Evolutionary conservation across 2,113 vertebrate genomes (phyloP), one percentile per base, ranked within the genome.

Genomic region (Daubentonia madagascariensis): DNA sequence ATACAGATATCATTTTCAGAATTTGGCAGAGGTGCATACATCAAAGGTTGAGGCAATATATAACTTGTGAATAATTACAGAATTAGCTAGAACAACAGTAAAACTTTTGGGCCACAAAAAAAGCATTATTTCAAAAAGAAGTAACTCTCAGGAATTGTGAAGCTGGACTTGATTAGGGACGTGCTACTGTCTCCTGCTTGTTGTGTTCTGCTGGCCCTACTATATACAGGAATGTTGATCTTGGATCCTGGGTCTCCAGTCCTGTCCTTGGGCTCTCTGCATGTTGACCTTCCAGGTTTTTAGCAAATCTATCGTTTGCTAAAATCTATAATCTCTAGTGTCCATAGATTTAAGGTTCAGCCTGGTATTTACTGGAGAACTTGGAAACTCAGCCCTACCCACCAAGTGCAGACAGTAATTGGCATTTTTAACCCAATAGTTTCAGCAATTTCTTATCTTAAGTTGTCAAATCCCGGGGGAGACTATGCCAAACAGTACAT

Each of bases 1-100:
- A 59, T 35, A 3, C 43, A 84, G 40, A 92, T 23, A 70, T 83
- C 10, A 48, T 63, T 68, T 91, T 91, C 79, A 94, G 40, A 94
- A 91, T 91, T 97, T 94, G 73, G 68, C 79, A 96, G 48, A 92
- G 37, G 57, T 80, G 9, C 70, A 65, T n/a, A 12, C 45, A 72
- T 88, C 67, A 83, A 13, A 84, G 83, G 43, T 91, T 61, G 63
- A 96, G 65, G 28, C 6, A 43, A 57, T 70, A 3, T 57, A 70
- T 87, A 94, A 59, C 57, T 94, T 59, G 50, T 72, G 43, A 92
- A 63, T 72, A 57, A 83, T 89, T 40, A 80, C 48, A 30, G 35
- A 81, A 84, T 73, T 50, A 63, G 32, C 28, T 75, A 35, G n/a
- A 94, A 86, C 23, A 70, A 89, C 61, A 32, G 40, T 88, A 73